Conservation (phyloP, 2,888 invertebrate genomes). For the Drosophila maculinotata region DNA sequence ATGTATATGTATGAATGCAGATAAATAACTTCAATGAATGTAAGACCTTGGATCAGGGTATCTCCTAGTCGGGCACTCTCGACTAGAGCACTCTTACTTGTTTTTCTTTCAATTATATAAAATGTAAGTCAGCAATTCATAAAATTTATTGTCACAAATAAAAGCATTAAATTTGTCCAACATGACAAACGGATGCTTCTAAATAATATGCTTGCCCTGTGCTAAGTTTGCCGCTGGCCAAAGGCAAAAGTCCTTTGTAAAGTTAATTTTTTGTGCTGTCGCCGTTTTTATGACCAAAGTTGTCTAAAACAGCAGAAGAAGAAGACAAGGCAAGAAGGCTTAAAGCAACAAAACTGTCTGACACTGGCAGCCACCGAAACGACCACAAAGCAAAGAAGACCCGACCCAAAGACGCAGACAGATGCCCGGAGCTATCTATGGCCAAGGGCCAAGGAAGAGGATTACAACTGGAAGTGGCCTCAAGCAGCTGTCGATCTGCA, state of each 20-base stretch:
- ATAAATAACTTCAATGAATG: too few relatives aligned
- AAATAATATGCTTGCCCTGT: background rate
- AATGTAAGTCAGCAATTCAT: too few relatives aligned
- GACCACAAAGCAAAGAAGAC: constrained; percentile 18
- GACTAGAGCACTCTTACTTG: too few relatives aligned
- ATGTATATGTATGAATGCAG: too few relatives aligned
- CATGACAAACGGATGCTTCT: background rate
- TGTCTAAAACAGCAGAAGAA: constrained; percentile 25
- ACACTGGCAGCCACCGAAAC: constrained; percentile 17
- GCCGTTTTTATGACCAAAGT: constrained; percentile 33
- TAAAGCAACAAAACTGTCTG: constrained; percentile 23
- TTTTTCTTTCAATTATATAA: too few relatives aligned
- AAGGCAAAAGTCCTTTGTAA: constrained; percentile 39
- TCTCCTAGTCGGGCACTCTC: too few relatives aligned
- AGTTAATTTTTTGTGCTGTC: constrained; percentile 21
- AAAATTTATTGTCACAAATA: too few relatives aligned
- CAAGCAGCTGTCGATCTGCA: constrained; percentile 65
- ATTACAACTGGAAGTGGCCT: constrained; percentile 23
- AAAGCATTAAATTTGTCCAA: background rate
- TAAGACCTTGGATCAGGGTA: too few relatives aligned
- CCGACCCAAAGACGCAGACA: constrained; percentile 12
- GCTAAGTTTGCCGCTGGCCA: constrained; percentile 9
- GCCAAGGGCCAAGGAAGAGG: constrained; percentile 24
- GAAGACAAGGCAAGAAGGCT: constrained; percentile 21
- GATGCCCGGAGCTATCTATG: constrained; percentile 6